Base-by-base conservation (phyloP, 2,888 invertebrate species). In the Lasioglossum marginatum region DNA sequence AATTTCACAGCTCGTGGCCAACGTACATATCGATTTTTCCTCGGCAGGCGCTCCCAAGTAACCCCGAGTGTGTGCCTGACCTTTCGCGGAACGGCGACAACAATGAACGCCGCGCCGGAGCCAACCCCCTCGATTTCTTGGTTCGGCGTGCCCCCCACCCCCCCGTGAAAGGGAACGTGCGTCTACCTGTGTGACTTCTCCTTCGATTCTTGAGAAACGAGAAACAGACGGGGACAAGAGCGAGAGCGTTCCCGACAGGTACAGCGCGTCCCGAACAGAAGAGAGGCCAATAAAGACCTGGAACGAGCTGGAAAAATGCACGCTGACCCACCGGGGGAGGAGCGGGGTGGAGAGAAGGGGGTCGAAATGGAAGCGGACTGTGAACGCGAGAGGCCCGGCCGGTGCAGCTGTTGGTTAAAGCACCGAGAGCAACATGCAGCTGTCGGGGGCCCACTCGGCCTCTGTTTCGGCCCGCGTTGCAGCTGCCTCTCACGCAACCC, bases 401-500 rank as follows among this genome's bases (percentile, higher is more conserved):
- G 86, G 90, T 87, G 94, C 94, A 94, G 94, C 94, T 94, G 94
- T 94, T 94, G 92, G 94, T 72, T 94, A 94, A 94, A 94, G 94
- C 94, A 92, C 94, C 93, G 93, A 92, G 91, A 90, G 87, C 83
- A 31, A 31, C 52, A 82, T 84, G 94, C 94, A 94, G 94, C 94
- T 93, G 94, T 93, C 93, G 89, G 89, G 75, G 90, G 90, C 68
- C 83, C 86, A 84, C 88, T 91, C 87, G 88, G 89, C 87, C 89
- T 88, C 60, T 63, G 89, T 87, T 87, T 86, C 88, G 88, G 78
- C 79, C 72, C 89, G 87, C 89, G 91, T 93, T 93, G 94, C 94
- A 94, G 94, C 94, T 94, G 94, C 93, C 90, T 91, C 90, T 87
- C 93, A 89, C 86, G 86, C 93, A 92, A 93, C 92, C 92, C 92